Percentiles rank a stretch among this genome's conserved stretches.
phyloP scores from a whole-genome alignment of 2,113 vertebrate genomes.

The Paramormyrops kingsleyae region DNA sequence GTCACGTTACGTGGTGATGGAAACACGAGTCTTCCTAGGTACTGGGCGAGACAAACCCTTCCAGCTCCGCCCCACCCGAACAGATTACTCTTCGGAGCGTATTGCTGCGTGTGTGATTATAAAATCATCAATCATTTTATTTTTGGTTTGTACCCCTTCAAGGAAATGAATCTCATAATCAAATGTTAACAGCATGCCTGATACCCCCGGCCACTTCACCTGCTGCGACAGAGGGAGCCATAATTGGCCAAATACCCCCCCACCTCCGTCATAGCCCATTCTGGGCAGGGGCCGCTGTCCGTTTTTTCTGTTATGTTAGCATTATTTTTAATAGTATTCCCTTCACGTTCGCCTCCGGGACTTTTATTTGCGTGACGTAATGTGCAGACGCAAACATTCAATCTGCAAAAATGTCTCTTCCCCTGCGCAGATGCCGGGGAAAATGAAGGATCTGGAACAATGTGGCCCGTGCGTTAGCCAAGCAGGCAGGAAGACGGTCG shows the following conservation, averaged over 20 bases:
- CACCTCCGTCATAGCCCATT: background rate
- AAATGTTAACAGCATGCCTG: background rate
- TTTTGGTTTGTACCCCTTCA: background rate
- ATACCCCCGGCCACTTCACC: background rate
- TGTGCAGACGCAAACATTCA: background rate
- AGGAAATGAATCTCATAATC: conserved; percentile 3
- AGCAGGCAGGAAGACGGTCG: background rate
- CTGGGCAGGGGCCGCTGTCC: background rate
- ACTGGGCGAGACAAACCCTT: background rate
- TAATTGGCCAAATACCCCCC: background rate
- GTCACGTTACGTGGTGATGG: background rate
- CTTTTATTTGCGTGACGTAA: background rate
- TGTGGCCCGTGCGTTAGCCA: background rate
- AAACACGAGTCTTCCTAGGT: background rate
- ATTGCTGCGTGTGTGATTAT: background rate
- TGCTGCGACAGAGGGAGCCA: background rate
- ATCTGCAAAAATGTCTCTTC: background rate
- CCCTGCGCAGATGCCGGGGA: conserved; percentile 9
- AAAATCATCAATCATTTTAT: conserved; percentile 5
- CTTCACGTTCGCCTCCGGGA: background rate
- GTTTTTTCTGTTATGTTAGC: background rate
- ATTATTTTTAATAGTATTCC: conserved; percentile 7
- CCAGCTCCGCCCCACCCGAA: background rate
- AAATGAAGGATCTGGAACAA: background rate
- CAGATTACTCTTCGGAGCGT: background rate